Evolutionary conservation across 64 coral and sea anemone species (phyloP), one percentile per base, ranked within the genome.

Genomic region (Pocillopora verrucosa): DNA sequence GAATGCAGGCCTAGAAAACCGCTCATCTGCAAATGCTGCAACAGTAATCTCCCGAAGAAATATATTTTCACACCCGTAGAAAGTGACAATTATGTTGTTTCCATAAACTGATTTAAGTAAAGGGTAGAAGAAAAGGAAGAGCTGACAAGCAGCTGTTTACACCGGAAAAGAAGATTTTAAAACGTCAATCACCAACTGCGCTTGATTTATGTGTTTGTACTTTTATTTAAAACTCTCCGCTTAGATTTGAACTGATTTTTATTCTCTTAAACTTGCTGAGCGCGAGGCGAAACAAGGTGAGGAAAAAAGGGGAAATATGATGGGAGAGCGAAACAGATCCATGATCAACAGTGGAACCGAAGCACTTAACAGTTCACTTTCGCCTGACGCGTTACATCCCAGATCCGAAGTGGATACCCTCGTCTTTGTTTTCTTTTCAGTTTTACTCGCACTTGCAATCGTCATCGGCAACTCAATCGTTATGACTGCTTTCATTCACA

Each of bases 361-460:
- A 56, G 16, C 36, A 11, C n/a, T 77, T 14, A 77, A 77, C 37
- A 45, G 16, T 17, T 77, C 75, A 56, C 19, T 7, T 20, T 20
- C 75, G 10, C 38, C 75, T 56, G 75, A 20, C 17, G 19, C 5
- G 17, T 11, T 56, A 11, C 0, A 56, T 70, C 67, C 22, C 37
- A 77, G 75, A 77, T 77, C 75, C 22, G 75, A 77, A 11, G 75
- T 45, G 1, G 75, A 77, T 19, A 77, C 75, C 16, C 34, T 77
- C 37, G 41, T 77, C 16, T 77, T 77, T 77, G 16, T 77, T 20
- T n/a, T 77, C 36, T 77, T 56, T 19, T 77, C 75, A 9, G 75
- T 77, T n/a, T 19, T 77, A 45, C 75, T 77, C 41, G 75, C 75
- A 17, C 56, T 77, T 77, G 75, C 75, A 22, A 77, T 77, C 16